Base-by-base conservation (phyloP, 2,888 invertebrate genomes). In the Scaptomyza polygonia region DNA sequence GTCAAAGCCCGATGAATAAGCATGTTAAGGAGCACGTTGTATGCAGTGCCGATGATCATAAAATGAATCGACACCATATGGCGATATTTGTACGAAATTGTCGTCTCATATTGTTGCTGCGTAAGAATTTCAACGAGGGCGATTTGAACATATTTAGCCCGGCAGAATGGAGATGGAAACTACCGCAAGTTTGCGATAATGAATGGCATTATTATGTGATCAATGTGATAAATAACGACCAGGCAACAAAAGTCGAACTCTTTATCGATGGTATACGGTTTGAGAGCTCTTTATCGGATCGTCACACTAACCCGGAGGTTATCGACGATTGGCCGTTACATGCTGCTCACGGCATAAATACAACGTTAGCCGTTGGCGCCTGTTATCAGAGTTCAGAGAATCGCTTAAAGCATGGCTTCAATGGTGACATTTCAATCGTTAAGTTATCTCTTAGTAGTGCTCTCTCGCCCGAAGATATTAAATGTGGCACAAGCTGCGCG, bases 291-390 rank as follows among this genome's bases (percentile, higher is more conserved):
- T 51, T 89, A 3, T 91, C 91, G 27, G 91, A 92, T 68, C 89
- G 92, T 72, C 93, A 96, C 89, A 95, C 95, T 89, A 98, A 97
- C 80, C 98, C 98, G 0, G 99, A 99, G 92, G 97, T 99, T 48
- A 97, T 99, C 89, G 99, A 99, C 91, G 99, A 99, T 93, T 99
- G 99, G 99, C 99, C 99, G 1, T 93, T 99, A 43, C 99, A 99
- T 91, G 97, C 98, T 8, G 97, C 98, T 0, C 97, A 97, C 83
- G 97, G 96, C 1, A 95, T 97, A 76, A 97, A 97, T 91, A 99
- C 99, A 8, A 98, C 97, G 6, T 93, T 99, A 42, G 96, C 97
- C 0, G 96, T 99, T 0, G 99, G 99, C 1, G 99, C 99, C 27
- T 99, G 99, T 93, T 99, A 98, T 97, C 99, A 99, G 94, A 97